Evolutionary conservation across 2,888 invertebrate species (phyloP).

Genomic region (Orchesella flavescens): DNA sequence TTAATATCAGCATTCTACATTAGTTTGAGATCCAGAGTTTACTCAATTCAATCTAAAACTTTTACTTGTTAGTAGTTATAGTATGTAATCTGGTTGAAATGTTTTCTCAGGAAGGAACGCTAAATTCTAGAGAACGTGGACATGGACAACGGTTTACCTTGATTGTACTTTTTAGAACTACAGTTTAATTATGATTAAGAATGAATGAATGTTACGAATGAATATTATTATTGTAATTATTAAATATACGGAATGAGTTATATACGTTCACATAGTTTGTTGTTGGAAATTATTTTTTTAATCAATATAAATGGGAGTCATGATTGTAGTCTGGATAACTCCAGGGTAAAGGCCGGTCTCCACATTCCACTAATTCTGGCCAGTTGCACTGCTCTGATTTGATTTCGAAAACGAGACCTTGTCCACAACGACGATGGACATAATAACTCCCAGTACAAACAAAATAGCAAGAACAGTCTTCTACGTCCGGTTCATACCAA

Average conservation of each 20-base stretch:
- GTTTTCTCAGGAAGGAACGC: too few relatives aligned
- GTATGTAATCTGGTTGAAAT: too few relatives aligned
- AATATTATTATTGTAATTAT: too few relatives aligned
- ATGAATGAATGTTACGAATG: neutral
- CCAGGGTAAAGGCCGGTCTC: constrained; percentile 8
- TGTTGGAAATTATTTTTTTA: neutral
- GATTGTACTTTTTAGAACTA: too few relatives aligned
- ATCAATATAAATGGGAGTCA: neutral
- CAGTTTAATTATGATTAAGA: neutral
- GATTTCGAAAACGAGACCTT: constrained; percentile 19
- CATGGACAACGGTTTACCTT: too few relatives aligned
- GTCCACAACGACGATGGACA: constrained; percentile 24
- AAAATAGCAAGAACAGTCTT: constrained; percentile 44
- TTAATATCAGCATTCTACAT: too few relatives aligned
- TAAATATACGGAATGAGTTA: neutral
- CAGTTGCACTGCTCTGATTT: constrained; percentile 23
- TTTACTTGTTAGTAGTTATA: too few relatives aligned
- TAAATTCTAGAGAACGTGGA: too few relatives aligned
- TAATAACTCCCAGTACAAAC: constrained; percentile 42
- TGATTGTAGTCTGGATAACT: neutral
- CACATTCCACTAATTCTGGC: constrained; percentile 29
- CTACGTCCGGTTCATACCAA: constrained; percentile 32
- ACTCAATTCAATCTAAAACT: too few relatives aligned
- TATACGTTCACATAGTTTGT: neutral
- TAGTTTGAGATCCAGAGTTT: too few relatives aligned